phyloP scores from a whole-genome alignment of 2,113 vertebrate genomes.

The Anhinga rufa region DNA sequence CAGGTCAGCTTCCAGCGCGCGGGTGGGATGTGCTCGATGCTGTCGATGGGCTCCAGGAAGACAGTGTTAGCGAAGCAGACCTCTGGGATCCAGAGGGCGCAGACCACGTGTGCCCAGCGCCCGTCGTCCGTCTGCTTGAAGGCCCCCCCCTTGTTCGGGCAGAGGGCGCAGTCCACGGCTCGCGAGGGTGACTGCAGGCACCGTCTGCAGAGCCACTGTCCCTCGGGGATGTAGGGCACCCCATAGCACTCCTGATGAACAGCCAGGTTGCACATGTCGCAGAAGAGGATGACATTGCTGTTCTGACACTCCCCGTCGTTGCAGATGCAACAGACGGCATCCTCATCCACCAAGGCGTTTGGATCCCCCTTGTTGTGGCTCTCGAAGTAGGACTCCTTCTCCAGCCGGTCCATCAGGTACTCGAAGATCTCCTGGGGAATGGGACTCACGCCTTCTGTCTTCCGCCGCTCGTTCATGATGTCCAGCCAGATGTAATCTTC shows the following conservation, averaged over 20 bases:
- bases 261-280: conserved; percentile 98
- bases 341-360: conserved; percentile 92
- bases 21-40: conserved; percentile 96
- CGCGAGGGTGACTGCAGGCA: conserved; percentile 96
- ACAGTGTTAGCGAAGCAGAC: conserved; percentile 99
- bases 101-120: conserved; percentile 97
- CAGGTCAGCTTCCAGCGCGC: conserved; percentile 98
- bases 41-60: conserved; percentile 98
- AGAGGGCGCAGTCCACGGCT: conserved; percentile 96
- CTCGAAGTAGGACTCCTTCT: conserved; percentile 98
- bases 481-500: conserved; percentile 99
- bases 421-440: conserved; percentile 98
- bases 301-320: conserved; percentile 99
- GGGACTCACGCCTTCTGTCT: conserved; percentile 87
- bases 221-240: conserved; percentile 97
- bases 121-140: conserved; percentile 98
- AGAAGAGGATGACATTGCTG: conserved; percentile 98
- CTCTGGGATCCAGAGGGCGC: conserved; percentile 98
- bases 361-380: conserved; percentile 99
- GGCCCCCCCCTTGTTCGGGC: conserved; percentile 97
- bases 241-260: conserved; percentile 99
- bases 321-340: conserved; percentile 97
- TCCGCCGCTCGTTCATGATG: conserved; percentile 96
- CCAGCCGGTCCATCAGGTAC: conserved; percentile 96
- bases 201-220: conserved; percentile 98